phyloP scores from a whole-genome alignment of 1,140 invertebrate species.

The Pseudobourletiella spinata region DNA sequence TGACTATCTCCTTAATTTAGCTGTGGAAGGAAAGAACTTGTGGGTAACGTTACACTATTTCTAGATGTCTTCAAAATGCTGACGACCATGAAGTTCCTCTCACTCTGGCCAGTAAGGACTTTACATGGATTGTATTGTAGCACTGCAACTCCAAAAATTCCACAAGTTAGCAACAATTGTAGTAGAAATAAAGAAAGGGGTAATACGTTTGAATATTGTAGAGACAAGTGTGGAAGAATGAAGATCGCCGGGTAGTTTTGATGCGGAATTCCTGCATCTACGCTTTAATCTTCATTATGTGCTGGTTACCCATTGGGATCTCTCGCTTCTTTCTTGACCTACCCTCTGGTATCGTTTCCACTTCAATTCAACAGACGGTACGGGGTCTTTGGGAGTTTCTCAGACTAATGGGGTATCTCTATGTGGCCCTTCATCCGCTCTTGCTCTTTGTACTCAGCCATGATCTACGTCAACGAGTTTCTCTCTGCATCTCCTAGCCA shows the following conservation, averaged over 20 bases:
- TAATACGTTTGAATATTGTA: too few relatives aligned
- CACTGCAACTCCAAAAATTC: too few relatives aligned
- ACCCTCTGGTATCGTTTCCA: neutral
- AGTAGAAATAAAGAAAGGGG: too few relatives aligned
- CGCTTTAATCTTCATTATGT: neutral
- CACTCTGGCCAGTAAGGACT: slow-evolving; percentile 1
- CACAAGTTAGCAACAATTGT: neutral
- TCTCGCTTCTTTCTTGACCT: neutral
- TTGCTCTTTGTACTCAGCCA: neutral
- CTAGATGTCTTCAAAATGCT: neutral
- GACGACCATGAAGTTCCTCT: neutral
- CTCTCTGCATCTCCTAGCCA: too few relatives aligned
- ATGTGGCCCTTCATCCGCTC: neutral
- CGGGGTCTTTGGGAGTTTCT: neutral
- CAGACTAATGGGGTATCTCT: neutral
- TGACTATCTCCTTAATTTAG: neutral
- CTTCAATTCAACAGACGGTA: neutral
- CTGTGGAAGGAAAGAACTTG: neutral
- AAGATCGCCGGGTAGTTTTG: neutral
- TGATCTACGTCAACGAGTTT: neutral
- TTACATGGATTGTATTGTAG: too few relatives aligned
- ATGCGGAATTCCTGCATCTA: slow-evolving; percentile 1
- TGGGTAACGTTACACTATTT: too few relatives aligned
- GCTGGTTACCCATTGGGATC: neutral
- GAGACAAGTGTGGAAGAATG: neutral